Conservation (phyloP, 2,113 vertebrate genomes). For the Sturnira hondurensis region DNA sequence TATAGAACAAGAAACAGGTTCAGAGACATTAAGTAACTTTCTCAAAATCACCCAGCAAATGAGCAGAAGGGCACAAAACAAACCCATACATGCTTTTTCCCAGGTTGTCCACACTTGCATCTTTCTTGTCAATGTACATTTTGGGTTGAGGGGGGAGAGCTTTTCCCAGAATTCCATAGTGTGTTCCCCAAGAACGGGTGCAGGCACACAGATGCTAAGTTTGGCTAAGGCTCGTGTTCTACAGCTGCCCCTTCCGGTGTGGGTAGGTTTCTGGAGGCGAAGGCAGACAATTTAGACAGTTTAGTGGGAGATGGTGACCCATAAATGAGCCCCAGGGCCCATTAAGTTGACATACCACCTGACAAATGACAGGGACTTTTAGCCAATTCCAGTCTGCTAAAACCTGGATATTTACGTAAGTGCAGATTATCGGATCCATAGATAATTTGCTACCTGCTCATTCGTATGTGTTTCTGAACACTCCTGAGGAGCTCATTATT, state of each 20-base stretch:
- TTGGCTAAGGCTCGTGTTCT: neutral
- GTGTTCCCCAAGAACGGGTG: neutral
- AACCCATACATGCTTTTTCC: neutral
- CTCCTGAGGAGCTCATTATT: constrained; percentile 73
- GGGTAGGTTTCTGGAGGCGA: neutral
- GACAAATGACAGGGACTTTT: constrained; percentile 76
- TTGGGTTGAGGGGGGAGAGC: neutral
- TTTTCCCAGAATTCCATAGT: neutral
- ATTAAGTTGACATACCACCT: constrained; percentile 78
- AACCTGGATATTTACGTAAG: constrained; percentile 77
- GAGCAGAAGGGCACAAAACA: neutral
- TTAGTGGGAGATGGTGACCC: constrained; percentile 69
- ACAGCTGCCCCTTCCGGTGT: neutral
- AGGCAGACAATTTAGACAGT: constrained; percentile 76
- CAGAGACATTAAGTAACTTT: neutral
- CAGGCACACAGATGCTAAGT: neutral
- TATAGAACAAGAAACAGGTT: neutral
- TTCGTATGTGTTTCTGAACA: constrained; percentile 77
- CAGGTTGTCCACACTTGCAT: neutral
- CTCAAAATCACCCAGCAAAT: neutral
- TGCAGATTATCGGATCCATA: constrained; percentile 73
- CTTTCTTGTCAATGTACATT: neutral
- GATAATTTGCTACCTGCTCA: constrained; percentile 76
- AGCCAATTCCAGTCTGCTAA: constrained; percentile 73
- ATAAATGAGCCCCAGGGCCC: constrained; percentile 72